A percentile compares a stretch with the other conserved stretches of the same genome.
Conservation (phyloP, 1,140 invertebrate genomes). For the Heliconius himera region DNA sequence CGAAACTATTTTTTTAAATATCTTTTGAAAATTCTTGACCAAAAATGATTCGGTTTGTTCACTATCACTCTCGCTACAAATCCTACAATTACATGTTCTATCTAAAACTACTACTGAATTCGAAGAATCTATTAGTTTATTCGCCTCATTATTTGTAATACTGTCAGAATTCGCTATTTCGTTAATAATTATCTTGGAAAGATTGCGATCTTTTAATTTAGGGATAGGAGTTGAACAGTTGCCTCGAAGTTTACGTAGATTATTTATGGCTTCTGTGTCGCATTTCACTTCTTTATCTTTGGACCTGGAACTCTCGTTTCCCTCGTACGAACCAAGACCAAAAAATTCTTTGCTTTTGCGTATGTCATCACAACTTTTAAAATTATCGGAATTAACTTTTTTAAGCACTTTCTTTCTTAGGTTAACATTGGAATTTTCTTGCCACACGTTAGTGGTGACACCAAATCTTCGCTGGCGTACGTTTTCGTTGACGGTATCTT, state of each 20-base stretch:
- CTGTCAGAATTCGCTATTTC: conserved; percentile 31
- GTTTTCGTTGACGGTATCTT: conserved; percentile 37
- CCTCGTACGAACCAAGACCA: conserved; percentile 42
- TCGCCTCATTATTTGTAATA: conserved; percentile 46
- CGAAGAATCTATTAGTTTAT: conserved; percentile 49
- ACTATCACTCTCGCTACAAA: conserved; percentile 60
- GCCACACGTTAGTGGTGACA: conserved; percentile 47
- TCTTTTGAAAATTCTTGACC: conserved; percentile 53
- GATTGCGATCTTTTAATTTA: conserved; percentile 29
- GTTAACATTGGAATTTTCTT: conserved; percentile 47
- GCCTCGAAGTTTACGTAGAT: conserved; percentile 47
- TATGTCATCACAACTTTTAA: conserved; percentile 57
- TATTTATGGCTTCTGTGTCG: conserved; percentile 39
- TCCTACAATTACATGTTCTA: conserved; percentile 70
- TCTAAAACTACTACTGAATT: conserved; percentile 62
- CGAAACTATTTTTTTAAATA: conserved; percentile 63
- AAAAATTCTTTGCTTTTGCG: conserved; percentile 25
- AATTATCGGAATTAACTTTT: conserved; percentile 51
- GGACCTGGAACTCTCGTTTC: conserved; percentile 29
- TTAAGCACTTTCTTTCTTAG: conserved; percentile 59
- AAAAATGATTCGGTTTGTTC: conserved; percentile 51
- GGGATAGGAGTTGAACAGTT: conserved; percentile 38
- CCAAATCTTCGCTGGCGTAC: conserved; percentile 55
- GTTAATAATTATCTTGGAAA: conserved; percentile 47
- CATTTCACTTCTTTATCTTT: conserved; percentile 43